Evolutionary conservation across 2,888 invertebrate species (phyloP), one percentile per base, ranked within the genome.

Genomic region (Pemphredon lugubris): DNA sequence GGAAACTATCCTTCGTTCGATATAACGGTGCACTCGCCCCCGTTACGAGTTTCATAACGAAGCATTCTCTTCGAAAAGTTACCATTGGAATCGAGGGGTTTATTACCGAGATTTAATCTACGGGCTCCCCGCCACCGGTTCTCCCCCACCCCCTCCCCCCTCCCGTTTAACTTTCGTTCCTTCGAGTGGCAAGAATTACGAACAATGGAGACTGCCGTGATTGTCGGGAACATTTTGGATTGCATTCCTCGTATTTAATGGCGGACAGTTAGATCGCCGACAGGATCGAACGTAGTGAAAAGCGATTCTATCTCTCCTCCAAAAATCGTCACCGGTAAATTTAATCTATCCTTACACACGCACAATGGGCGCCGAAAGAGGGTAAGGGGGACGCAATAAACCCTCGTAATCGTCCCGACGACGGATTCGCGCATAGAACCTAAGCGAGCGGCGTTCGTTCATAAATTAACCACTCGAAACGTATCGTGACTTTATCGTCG

Each of bases 11-110:
- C n/a, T n/a, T n/a, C n/a, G n/a, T n/a, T n/a, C n/a, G n/a, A n/a
- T n/a, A n/a, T 30, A 30, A 30, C 9, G 9, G 9, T 9, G 1
- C 1, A 9, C 9, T 30, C 6, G n/a, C 4, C 1, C n/a, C 11
- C 2, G 9, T 13, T 7, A n/a, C 13, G n/a, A 42, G 16, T 42
- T 42, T 1, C 11, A 42, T 42, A 42, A 42, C 21, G 44, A 21
- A 45, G 6, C 11, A 45, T 20, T 21, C 21, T 13, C 21, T 45
- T 23, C 21, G 9, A 21, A 54, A 55, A 40, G 7, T 16, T 18
- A 21, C 32, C 54, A 9, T 11, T 48, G 37, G 20, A 48, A 34
- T 14, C 23, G 44, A 50, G 37, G 42, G 26, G 48, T 60, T 68
- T 44, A 50, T 69, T 26, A 45, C 14, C 39, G 44, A n/a, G 48